phyloP scores from a whole-genome alignment of 2,113 vertebrate genomes.

The Egretta garzetta region DNA sequence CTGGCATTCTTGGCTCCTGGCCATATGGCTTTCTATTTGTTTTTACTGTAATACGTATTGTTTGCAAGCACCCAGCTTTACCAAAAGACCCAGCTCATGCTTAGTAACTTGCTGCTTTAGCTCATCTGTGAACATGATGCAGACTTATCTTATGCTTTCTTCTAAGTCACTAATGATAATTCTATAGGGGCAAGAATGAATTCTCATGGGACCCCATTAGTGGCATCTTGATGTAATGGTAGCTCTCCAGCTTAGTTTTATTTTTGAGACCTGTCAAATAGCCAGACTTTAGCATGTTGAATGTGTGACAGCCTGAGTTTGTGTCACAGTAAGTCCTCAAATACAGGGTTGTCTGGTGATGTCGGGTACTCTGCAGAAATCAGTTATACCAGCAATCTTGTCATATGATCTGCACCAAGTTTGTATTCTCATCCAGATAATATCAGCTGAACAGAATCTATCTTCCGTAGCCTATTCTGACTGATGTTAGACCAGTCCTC shows the following conservation, averaged over 20 bases:
- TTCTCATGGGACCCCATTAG: slow-evolving; percentile 25
- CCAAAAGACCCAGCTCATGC: not conserved
- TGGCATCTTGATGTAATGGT: not conserved
- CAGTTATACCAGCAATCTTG: not conserved
- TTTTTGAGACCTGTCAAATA: slow-evolving; percentile 37
- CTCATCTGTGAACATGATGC: not conserved
- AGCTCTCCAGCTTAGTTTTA: not conserved
- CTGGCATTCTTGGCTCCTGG: not conserved
- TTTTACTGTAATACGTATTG: not conserved
- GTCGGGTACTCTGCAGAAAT: not conserved
- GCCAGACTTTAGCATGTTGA: not conserved
- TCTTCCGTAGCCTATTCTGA: not conserved
- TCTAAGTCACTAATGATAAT: not conserved
- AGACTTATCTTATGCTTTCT: not conserved
- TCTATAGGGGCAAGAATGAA: not conserved
- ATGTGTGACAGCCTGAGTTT: slow-evolving; percentile 22
- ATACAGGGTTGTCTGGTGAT: not conserved
- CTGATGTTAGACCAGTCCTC: not conserved
- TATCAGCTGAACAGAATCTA: not conserved
- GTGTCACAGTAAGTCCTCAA: not conserved
- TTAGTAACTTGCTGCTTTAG: not conserved
- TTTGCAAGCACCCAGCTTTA: not conserved
- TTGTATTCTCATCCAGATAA: not conserved
- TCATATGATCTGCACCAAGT: not conserved
- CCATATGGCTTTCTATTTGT: not conserved